A percentile compares a stretch with the other conserved stretches of the same genome.
Conservation (phyloP, 2,113 vertebrate species). For the Climacteris rufus region DNA sequence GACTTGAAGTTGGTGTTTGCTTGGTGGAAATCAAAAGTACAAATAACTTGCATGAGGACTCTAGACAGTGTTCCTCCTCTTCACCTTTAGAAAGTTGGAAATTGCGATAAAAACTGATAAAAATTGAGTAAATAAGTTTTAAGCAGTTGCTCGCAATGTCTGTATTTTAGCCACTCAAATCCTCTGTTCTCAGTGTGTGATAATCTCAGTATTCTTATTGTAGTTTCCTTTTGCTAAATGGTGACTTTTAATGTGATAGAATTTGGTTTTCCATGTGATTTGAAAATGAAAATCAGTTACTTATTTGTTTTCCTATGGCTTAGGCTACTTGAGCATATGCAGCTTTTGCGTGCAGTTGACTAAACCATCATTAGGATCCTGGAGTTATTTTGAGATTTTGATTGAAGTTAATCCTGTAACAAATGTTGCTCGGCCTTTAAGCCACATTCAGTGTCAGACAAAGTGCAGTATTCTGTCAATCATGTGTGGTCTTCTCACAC, state of each 20-base stretch:
- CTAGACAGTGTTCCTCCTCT: not conserved
- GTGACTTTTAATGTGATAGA: not conserved
- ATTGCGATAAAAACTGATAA: not conserved
- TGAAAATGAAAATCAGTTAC: not conserved
- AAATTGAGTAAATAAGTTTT: not conserved
- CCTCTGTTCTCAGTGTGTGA: not conserved
- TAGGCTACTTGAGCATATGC: not conserved
- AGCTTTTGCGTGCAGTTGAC: not conserved
- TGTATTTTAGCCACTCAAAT: not conserved
- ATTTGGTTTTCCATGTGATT: not conserved
- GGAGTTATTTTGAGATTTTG: not conserved
- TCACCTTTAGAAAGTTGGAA: not conserved
- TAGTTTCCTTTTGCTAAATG: not conserved
- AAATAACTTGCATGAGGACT: not conserved
- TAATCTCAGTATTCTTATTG: not conserved
- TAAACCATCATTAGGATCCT: not conserved
- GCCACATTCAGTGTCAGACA: not conserved
- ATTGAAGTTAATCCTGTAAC: not conserved
- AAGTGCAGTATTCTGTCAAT: not conserved
- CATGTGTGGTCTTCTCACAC: not conserved
- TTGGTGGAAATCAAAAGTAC: not conserved
- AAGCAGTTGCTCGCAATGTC: rapidly evolving
- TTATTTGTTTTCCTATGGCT: not conserved
- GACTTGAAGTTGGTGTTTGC: not conserved
- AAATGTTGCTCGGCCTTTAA: not conserved